phyloP scores from a whole-genome alignment of 2,797 vertebrate species.

The Gallirallus australis region DNA sequence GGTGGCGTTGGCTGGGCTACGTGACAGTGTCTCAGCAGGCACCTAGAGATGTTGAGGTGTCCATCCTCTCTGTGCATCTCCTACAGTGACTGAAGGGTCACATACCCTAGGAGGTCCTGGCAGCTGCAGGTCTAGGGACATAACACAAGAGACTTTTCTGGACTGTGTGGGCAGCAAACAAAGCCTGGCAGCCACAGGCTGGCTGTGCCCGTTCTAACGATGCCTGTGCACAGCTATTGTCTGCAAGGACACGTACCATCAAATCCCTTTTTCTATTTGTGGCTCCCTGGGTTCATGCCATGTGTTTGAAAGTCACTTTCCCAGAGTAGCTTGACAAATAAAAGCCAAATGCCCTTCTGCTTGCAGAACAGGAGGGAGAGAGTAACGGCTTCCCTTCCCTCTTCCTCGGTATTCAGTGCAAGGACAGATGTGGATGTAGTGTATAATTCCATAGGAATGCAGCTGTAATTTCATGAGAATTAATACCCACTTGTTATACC shows the following conservation, averaged over 20 bases:
- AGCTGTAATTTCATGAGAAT: not conserved
- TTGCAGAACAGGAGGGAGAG: not conserved
- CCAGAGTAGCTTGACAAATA: not conserved
- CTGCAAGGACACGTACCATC: not conserved
- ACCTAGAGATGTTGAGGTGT: not conserved
- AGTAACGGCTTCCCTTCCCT: not conserved
- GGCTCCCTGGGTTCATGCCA: not conserved
- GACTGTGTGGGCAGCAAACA: not conserved
- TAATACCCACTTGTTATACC: not conserved
- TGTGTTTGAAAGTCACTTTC: conserved; percentile 14
- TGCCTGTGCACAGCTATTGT: not conserved
- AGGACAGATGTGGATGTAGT: not conserved
- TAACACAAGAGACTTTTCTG: not conserved
- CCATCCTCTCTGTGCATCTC: not conserved
- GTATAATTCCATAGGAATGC: not conserved
- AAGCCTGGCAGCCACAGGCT: not conserved
- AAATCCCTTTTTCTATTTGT: not conserved
- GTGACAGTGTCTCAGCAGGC: not conserved
- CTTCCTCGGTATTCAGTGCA: not conserved
- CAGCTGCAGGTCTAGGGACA: not conserved
- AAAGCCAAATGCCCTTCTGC: not conserved
- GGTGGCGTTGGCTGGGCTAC: not conserved
- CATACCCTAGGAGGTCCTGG: not conserved
- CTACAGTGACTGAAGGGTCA: accelerated
- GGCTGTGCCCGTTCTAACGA: not conserved